Conservation (phyloP, 35 echinoderm and acorn worm genomes). For the Anneissia japonica region DNA sequence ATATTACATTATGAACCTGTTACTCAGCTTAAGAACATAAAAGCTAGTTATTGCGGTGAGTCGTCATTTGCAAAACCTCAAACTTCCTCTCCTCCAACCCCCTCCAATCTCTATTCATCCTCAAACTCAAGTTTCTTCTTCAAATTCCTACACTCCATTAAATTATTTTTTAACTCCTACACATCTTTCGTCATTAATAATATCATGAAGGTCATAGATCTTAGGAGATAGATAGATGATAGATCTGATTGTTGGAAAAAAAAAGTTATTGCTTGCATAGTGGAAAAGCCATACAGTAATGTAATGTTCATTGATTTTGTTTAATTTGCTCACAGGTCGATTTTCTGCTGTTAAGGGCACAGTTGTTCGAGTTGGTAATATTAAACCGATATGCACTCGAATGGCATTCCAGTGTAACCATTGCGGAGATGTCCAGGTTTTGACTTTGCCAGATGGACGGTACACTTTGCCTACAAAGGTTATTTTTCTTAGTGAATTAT, state of each 20-base stretch:
- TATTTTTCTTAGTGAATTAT: background rate
- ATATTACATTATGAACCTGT: slow-evolving; percentile 89
- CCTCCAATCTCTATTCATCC: no score
- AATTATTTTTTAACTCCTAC: no score
- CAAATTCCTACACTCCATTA: no score
- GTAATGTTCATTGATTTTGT: background rate
- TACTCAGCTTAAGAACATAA: slow-evolving; percentile 79
- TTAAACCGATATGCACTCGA: slow-evolving; percentile 84
- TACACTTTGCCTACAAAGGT: slow-evolving; percentile 84
- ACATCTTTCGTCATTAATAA: no score
- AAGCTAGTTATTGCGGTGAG: slow-evolving; percentile 97
- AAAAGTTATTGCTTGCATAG: no score
- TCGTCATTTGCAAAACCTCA: no score
- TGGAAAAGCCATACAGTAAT: no score
- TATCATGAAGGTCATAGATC: no score
- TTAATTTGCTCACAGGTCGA: slow-evolving; percentile 48
- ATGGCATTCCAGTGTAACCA: slow-evolving; percentile 98
- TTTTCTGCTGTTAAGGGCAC: slow-evolving; percentile 85
- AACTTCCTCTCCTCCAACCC: no score
- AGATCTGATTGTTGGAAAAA: no score
- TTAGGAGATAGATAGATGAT: no score
- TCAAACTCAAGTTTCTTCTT: no score
- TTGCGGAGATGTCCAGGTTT: slow-evolving; percentile 90
- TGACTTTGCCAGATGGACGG: slow-evolving; percentile 69
- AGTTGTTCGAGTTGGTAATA: slow-evolving; percentile 96